phyloP scores from a whole-genome alignment of 1,140 invertebrate genomes.

The Diorhabda sublineata region DNA sequence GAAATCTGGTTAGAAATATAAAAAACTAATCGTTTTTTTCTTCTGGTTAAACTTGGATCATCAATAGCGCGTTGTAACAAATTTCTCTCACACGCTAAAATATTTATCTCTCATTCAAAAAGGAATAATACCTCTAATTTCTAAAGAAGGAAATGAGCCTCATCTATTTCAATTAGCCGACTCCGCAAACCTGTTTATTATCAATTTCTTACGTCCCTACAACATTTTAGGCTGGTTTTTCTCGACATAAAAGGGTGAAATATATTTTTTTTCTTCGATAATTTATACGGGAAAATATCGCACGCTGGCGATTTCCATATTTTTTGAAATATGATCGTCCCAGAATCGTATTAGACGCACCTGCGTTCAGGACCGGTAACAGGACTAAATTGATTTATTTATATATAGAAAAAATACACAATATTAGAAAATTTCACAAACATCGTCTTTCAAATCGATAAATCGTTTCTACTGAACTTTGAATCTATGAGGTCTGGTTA shows the following conservation, averaged over 20 bases:
- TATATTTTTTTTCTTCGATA: constrained; percentile 10
- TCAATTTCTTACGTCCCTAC: constrained; percentile 10
- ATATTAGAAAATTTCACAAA: too few relatives aligned
- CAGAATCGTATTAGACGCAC: constrained; percentile 5
- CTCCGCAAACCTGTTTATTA: constrained; percentile 11
- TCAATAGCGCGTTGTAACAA: too few relatives aligned
- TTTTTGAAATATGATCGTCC: constrained; percentile 10
- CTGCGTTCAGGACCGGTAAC: constrained; percentile 18
- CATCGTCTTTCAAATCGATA: too few relatives aligned
- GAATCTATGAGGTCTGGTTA: too few relatives aligned
- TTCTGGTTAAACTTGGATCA: too few relatives aligned
- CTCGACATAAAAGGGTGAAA: constrained; percentile 1
- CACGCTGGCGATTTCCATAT: constrained; percentile 2
- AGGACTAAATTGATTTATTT: too few relatives aligned
- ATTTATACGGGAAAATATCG: constrained; percentile 11
- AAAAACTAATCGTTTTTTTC: too few relatives aligned
- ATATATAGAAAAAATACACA: too few relatives aligned
- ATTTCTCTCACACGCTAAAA: too few relatives aligned
- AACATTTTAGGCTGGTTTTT: constrained; percentile 3
- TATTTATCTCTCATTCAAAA: constrained; percentile 8
- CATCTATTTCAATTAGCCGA: constrained; percentile 13
- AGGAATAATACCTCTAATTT: constrained; percentile 4
- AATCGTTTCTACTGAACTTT: too few relatives aligned
- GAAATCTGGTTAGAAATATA: too few relatives aligned
- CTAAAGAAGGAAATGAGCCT: constrained; percentile 4